Conservation (phyloP, 2,113 vertebrate genomes). For the Chlorodrepanis virens region DNA sequence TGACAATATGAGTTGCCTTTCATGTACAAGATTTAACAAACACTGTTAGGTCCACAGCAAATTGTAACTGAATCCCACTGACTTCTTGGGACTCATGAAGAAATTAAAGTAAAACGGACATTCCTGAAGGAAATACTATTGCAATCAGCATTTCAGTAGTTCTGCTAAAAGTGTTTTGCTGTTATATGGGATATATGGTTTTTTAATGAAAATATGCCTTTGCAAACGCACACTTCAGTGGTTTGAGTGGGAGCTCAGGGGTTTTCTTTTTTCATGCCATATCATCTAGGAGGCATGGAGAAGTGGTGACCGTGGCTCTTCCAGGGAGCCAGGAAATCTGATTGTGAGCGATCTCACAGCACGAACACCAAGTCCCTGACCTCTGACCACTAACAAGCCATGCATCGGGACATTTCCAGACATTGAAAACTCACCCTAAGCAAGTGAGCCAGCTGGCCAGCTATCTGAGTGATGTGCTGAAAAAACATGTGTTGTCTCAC, state of each 20-base stretch:
- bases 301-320: not conserved
- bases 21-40: not conserved
- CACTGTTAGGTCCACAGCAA: not conserved
- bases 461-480: not conserved
- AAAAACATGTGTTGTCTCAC: not conserved
- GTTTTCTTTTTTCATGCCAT: not conserved
- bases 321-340: not conserved
- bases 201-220: not conserved
- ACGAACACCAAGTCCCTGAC: not conserved
- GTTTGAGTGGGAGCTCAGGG: not conserved
- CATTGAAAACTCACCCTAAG: not conserved
- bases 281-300: not conserved
- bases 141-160: not conserved
- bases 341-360: not conserved
- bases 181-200: not conserved
- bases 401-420: not conserved
- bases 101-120: not conserved
- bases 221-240: not conserved
- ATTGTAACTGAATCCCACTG: not conserved
- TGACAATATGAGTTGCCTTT: not conserved
- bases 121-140: not conserved
- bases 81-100: not conserved
- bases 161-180: not conserved
- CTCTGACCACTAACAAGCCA: not conserved
- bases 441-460: not conserved